These are phyloP conservation scores for Drosophila orena DNA, from an alignment of 1,140 invertebrate genomes.

Conservation along the genomic window DNA sequence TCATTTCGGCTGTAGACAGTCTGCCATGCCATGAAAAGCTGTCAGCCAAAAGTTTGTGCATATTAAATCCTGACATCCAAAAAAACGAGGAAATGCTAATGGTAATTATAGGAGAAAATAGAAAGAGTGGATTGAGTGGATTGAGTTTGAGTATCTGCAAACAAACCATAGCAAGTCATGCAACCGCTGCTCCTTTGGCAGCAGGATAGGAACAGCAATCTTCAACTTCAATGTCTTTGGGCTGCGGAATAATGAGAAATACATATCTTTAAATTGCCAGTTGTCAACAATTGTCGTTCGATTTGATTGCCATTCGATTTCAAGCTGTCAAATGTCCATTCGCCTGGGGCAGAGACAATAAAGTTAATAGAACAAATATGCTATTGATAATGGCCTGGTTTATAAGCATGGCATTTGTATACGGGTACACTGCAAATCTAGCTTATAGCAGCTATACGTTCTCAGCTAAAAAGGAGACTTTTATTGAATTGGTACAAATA, in stretches of 20 bases:
- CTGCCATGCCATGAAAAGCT: slow-evolving; percentile 55
- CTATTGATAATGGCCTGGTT: slow-evolving; percentile 72
- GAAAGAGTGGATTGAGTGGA: slow-evolving; percentile 10
- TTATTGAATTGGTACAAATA: no score
- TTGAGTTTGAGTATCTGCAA: slow-evolving; percentile 28
- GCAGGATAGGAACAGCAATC: slow-evolving; percentile 12
- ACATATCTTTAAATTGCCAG: slow-evolving; percentile 28
- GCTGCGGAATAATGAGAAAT: slow-evolving; percentile 28
- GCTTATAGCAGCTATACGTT: no score
- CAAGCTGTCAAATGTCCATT: slow-evolving; percentile 43
- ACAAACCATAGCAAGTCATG: slow-evolving; percentile 55
- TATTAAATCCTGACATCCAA: slow-evolving; percentile 29
- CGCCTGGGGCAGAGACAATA: slow-evolving; percentile 49
- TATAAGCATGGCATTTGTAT: slow-evolving; percentile 18
- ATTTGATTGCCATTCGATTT: slow-evolving; percentile 52
- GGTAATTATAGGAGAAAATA: slow-evolving; percentile 50
- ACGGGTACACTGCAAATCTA: slow-evolving; percentile 3
- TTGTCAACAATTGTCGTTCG: slow-evolving; percentile 34
- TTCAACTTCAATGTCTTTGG: slow-evolving; percentile 12
- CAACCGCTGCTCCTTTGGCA: slow-evolving; percentile 14
- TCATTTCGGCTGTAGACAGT: slow-evolving; percentile 58
- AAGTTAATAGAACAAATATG: slow-evolving; percentile 75
- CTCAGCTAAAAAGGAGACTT: background rate
- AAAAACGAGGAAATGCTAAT: slow-evolving; percentile 44
- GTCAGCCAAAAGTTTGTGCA: slow-evolving; percentile 65